Conservation (phyloP, 1,140 invertebrate genomes). For the Scaptomyza pallida region DNA sequence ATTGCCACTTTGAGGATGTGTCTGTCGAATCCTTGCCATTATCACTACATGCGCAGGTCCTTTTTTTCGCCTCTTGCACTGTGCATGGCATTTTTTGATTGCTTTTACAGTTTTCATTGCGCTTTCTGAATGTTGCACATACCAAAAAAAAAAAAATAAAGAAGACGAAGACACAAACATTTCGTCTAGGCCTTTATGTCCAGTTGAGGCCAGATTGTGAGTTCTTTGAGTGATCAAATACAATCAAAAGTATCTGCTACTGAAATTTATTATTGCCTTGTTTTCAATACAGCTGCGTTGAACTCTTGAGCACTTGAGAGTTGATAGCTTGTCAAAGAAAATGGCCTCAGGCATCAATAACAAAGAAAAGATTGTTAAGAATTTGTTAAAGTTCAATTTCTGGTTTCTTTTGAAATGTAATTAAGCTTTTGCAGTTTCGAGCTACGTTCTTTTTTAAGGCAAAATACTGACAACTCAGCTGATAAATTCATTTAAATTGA, state of each 20-base stretch:
- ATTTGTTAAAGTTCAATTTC: slow-evolving; percentile 6
- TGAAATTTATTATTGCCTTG: slow-evolving; percentile 35
- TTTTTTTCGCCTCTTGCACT: slow-evolving; percentile 35
- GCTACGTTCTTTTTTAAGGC: too few relatives aligned
- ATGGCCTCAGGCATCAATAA: not conserved
- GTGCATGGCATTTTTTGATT: slow-evolving; percentile 77
- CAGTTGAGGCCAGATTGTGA: slow-evolving; percentile 26
- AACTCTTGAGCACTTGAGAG: not conserved
- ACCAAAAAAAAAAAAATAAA: slow-evolving; percentile 35
- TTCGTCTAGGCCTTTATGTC: slow-evolving; percentile 68
- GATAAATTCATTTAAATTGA: not conserved
- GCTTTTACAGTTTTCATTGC: slow-evolving; percentile 78
- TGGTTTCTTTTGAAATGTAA: not conserved
- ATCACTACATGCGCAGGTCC: slow-evolving; percentile 38
- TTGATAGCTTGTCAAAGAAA: not conserved
- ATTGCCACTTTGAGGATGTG: slow-evolving; percentile 30
- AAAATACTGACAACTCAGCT: not conserved
- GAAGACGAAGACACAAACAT: slow-evolving; percentile 47
- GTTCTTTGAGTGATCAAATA: slow-evolving; percentile 49
- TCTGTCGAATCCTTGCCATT: slow-evolving; percentile 48
- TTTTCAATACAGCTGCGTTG: not conserved
- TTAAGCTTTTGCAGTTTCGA: too few relatives aligned
- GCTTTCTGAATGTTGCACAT: slow-evolving; percentile 32
- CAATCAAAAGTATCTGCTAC: slow-evolving; percentile 39
- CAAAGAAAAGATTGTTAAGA: not conserved